Percentiles rank a stretch among this genome's conserved stretches.
These are phyloP conservation scores for Sebastes kiyomatsui DNA, from an alignment of 2,797 vertebrate species.

Conservation along the genomic window DNA sequence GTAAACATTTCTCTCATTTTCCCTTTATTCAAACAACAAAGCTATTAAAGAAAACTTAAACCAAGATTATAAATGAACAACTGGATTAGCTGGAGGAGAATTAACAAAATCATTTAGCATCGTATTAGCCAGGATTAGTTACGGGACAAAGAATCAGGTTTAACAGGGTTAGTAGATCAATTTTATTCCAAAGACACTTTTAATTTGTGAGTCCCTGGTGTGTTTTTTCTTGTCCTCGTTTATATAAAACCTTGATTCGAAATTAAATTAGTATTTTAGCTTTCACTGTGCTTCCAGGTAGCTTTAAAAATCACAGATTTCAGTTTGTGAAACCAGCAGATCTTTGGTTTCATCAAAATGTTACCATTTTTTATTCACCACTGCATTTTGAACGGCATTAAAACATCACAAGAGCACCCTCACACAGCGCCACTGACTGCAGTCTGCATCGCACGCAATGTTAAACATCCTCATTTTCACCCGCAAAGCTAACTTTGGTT, in stretches of 20 bases:
- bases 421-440: constrained; percentile 31
- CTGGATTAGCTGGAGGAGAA: not conserved
- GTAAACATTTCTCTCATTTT: not conserved
- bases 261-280: not conserved
- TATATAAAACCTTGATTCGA: not conserved
- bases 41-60: not conserved
- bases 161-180: not conserved
- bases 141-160: not conserved
- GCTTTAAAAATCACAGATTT: not conserved
- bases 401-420: constrained; percentile 2
- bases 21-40: not conserved
- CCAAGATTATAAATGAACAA: not conserved
- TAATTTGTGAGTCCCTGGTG: not conserved
- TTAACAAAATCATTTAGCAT: not conserved
- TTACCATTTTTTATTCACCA: not conserved
- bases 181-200: not conserved
- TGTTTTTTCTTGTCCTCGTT: not conserved
- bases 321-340: not conserved
- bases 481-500: not conserved
- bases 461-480: not conserved
- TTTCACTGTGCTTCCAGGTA: not conserved
- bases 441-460: constrained; percentile 19
- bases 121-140: not conserved
- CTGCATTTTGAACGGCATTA: not conserved
- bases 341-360: not conserved